Base-by-base conservation (phyloP, 1,140 invertebrate genomes). In the Drosophila santomea region DNA sequence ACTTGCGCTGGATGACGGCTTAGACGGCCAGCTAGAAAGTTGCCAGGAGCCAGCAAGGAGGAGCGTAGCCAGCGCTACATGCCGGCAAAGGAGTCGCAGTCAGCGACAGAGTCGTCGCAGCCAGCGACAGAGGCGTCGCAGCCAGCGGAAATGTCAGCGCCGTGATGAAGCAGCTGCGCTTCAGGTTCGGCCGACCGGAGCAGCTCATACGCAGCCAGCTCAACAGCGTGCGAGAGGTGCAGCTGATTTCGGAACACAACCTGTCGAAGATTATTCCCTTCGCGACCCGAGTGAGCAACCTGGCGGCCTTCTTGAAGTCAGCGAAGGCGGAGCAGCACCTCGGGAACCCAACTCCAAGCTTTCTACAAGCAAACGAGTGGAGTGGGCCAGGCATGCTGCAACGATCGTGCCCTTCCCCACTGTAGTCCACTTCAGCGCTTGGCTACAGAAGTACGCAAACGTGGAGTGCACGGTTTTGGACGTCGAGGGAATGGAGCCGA, bases 161-260 rank as follows among this genome's bases (percentile, higher is more conserved):
- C 10, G n/a, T 43, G 41, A n/a, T 43, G 15, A 2, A 43, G 41
- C 41, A 17, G 41, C 47, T 52, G 12, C n/a, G 20, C 5, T 23
- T 61, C 7, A 25, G 47, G 25, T 51, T 20, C 7, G 44, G 32
- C 17, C 32, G 44, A n/a, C 57, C 44, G 44, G 32, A 60, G 35
- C 23, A 28, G 12, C 58, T 52, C 6, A 41, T 61, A 17, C 17
- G 17, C 17, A 17, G 17, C 17, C 17, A 17, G 17, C 17, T 0
- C 17, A 17, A 17, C 17, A 17, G 20, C 2, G 25, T 50, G 1
- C 15, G 44, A 32, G 54, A 57, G 3, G 25, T 51, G 36, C 25
- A 15, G 1, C 35, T 8, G 0, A 36, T 36, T 14, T 23, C n/a
- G 23, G 38, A 54, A n/a, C n/a, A 28, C 4, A 28, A 28, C 6